Conservation (phyloP, 2,113 vertebrate genomes). For the Chrysemys picta region DNA sequence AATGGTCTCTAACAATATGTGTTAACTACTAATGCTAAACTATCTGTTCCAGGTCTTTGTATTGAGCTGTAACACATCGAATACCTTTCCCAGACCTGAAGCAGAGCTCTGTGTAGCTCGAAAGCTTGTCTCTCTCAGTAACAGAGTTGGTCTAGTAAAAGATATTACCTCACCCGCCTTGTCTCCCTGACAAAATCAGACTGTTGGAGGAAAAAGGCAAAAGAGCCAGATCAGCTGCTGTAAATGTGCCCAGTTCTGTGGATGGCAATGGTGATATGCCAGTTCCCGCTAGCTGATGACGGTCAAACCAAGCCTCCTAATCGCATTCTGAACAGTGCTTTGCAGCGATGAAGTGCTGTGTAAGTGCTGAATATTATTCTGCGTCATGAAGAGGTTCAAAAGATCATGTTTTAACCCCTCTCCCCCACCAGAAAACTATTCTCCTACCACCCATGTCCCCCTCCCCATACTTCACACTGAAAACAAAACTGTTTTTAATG, state of each 20-base stretch:
- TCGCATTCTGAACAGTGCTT: rapidly evolving
- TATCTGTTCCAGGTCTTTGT: no score
- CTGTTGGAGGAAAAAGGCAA: neutral
- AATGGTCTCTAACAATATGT: neutral
- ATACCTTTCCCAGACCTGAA: no score
- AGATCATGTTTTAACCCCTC: neutral
- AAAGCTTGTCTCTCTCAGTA: no score
- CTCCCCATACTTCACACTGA: neutral
- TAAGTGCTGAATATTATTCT: rapidly evolving
- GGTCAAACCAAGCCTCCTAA: neutral
- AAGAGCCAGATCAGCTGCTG: neutral
- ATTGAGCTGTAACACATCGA: no score
- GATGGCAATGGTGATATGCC: neutral
- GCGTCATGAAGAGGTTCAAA: neutral
- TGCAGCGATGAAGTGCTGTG: rapidly evolving
- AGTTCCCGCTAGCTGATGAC: neutral
- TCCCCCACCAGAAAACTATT: neutral
- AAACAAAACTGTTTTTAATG: neutral
- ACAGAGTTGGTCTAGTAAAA: no score
- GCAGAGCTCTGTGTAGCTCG: no score
- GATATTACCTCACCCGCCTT: neutral
- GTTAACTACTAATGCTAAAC: no score
- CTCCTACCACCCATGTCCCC: neutral
- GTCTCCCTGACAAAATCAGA: rapidly evolving
- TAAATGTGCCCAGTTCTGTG: rapidly evolving